Percentiles rank a stretch among this genome's conserved stretches.
These are phyloP conservation scores for Cliona cf. orientalis DNA, from an alignment of 37 sponge, comb jelly and placozoan genomes.

Conservation along the genomic window DNA sequence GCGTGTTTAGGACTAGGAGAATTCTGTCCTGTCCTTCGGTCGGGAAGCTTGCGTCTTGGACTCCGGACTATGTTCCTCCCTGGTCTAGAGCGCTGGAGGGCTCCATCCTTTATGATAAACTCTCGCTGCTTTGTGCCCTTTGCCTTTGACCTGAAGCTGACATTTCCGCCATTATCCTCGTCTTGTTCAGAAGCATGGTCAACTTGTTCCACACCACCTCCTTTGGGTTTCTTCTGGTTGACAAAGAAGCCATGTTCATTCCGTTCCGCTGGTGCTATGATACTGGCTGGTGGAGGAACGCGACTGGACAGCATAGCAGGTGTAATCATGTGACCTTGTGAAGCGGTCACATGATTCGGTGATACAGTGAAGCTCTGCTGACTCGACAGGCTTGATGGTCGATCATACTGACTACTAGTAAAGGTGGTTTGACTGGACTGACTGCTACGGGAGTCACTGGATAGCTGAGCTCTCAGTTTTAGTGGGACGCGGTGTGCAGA, in stretches of 20 bases:
- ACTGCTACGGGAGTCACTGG: too few relatives aligned
- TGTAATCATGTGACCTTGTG: background rate
- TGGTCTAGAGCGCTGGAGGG: too few relatives aligned
- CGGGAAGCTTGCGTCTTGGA: too few relatives aligned
- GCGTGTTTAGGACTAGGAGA: background rate
- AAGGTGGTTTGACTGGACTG: too few relatives aligned
- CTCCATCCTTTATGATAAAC: background rate
- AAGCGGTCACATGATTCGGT: background rate
- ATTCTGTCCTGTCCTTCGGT: too few relatives aligned
- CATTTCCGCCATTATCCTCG: background rate
- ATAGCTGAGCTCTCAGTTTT: too few relatives aligned
- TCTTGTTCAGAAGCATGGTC: background rate
- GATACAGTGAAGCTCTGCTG: too few relatives aligned
- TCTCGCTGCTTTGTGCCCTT: background rate
- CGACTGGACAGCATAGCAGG: background rate
- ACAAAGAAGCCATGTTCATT: constrained; percentile 17
- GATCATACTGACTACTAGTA: too few relatives aligned
- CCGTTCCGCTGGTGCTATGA: background rate
- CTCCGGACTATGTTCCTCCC: too few relatives aligned
- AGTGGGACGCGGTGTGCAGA: too few relatives aligned
- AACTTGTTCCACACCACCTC: background rate
- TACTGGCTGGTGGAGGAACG: constrained; percentile 18
- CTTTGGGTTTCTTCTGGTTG: background rate
- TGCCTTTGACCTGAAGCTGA: background rate
- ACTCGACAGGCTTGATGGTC: too few relatives aligned